Evolutionary conservation across 2,797 vertebrate species (phyloP).

Genomic region (Syndactyla subalaris): DNA sequence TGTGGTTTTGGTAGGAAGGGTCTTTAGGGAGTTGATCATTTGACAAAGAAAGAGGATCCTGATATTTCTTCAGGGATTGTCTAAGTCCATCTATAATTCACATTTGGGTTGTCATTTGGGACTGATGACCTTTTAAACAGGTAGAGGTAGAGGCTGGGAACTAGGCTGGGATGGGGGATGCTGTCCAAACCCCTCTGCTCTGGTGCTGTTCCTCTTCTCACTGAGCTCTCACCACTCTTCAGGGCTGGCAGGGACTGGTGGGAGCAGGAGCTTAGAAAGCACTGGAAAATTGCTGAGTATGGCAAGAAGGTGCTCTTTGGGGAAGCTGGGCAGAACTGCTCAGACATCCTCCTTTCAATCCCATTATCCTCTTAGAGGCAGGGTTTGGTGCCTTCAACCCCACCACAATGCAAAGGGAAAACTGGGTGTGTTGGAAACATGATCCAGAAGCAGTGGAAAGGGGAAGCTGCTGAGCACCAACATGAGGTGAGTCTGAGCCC

Average conservation of each 20-base stretch:
- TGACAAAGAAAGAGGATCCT: background rate
- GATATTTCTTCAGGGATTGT: background rate
- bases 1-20: background rate
- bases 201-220: background rate
- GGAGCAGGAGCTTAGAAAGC: background rate
- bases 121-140: background rate
- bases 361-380: background rate
- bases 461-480: background rate
- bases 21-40: background rate
- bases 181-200: background rate
- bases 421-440: accelerated
- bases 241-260: background rate
- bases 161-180: background rate
- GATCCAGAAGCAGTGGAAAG: background rate
- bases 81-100: background rate
- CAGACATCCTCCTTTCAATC: background rate
- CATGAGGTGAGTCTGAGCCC: too few relatives aligned
- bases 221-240: background rate
- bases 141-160: background rate
- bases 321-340: background rate
- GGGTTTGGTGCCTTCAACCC: background rate
- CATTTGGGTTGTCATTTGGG: background rate
- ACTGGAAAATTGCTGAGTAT: background rate
- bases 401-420: background rate
- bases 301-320: background rate